Evolutionary conservation across 2,888 invertebrate species (phyloP).

Genomic region (Carterocephalus palaemon): DNA sequence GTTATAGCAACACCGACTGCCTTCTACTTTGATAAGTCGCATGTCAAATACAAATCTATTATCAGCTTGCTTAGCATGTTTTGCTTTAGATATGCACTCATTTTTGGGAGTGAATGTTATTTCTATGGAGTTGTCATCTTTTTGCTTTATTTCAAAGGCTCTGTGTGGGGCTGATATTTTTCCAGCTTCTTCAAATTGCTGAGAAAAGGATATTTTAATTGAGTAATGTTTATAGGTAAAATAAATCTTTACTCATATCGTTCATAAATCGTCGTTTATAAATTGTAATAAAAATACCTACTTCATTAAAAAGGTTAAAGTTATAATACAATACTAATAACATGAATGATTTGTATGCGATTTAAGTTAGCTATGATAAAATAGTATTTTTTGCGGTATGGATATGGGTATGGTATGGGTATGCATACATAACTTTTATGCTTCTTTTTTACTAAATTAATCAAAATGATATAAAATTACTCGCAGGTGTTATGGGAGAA

Average conservation of each 20-base stretch:
- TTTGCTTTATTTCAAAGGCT: slow-evolving; percentile 49
- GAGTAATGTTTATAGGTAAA: background rate
- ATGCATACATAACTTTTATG: too few relatives aligned
- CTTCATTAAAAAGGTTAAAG: too few relatives aligned
- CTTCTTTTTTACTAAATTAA: too few relatives aligned
- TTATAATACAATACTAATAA: too few relatives aligned
- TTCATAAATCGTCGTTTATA: too few relatives aligned
- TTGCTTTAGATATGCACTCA: slow-evolving; percentile 62
- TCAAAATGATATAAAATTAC: too few relatives aligned
- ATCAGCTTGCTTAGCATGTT: slow-evolving; percentile 43
- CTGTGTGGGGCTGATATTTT: slow-evolving; percentile 68
- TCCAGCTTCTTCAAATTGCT: slow-evolving; percentile 66
- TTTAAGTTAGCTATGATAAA: too few relatives aligned
- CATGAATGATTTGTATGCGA: too few relatives aligned
- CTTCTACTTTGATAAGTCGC: slow-evolving; percentile 59
- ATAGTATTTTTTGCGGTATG: too few relatives aligned
- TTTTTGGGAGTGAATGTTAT: slow-evolving; percentile 59
- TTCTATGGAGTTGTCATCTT: slow-evolving; percentile 44
- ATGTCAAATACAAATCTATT: slow-evolving; percentile 65
- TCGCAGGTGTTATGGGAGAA: too few relatives aligned
- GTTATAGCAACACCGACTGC: slow-evolving; percentile 54
- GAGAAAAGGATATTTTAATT: slow-evolving; percentile 29
- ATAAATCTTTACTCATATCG: too few relatives aligned
- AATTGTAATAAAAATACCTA: slow-evolving; percentile 1
- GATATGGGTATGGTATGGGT: too few relatives aligned